Base-by-base conservation (phyloP, 1,140 invertebrate genomes). In the Antheraea pernyi region DNA sequence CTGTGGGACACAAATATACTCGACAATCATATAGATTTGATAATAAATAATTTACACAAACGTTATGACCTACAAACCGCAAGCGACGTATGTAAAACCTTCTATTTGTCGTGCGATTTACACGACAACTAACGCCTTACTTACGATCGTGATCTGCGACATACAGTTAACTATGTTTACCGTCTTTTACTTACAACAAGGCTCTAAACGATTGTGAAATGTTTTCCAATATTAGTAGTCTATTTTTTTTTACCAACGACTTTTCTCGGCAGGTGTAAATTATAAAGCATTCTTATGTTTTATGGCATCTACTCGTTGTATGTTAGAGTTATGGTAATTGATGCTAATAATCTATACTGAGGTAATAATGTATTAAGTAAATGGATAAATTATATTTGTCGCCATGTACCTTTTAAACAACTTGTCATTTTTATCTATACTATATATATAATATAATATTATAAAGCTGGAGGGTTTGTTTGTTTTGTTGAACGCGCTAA, bases 291-390 rank as follows among this genome's bases (percentile, higher is more conserved):
- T 53, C 16, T 53, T 53, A 9, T 53, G 46, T 53, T 53, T 53
- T 53, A 53, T 53, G 16, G 16, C 46, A 53, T 53, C 46, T 13
- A 53, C 46, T 53, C 46, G 46, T 53, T 16, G 46, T n/a, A 53
- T 53, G 46, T 53, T 53, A 53, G 46, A 53, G 46, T 53, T 53
- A 53, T 53, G 46, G 46, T 53, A 53, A 53, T 53, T 53, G 46
- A n/a, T 16, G 16, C 46, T 53, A 53, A 53, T 53, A 13, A 53
- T 16, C 9, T 53, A 53, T 53, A 6, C 9, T 53, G 46, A 53
- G 11, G 46, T 16, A 16, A 53, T 53, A 53, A 53, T 53, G 16
- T 53, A 53, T 53, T 53, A 53, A 53, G 16, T 53, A 53, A 53
- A 53, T 53, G 46, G 46, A 53, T 11, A 42, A 10, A 42, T 42